Evolutionary conservation across 2,797 vertebrate genomes (phyloP).

Genomic region (Okamejei kenojei): DNA sequence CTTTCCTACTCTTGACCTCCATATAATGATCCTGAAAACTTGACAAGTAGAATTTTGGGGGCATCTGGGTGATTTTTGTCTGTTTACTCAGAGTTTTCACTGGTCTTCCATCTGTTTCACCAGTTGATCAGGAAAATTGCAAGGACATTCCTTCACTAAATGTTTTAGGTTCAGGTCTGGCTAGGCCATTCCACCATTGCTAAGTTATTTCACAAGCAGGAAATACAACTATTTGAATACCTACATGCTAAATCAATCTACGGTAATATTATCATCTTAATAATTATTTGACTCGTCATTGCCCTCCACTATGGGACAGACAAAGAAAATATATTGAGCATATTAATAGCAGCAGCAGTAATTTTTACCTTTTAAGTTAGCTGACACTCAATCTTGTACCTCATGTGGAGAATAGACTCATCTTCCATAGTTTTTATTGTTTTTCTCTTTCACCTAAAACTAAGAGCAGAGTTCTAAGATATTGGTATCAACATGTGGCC

Average conservation of each 20-base stretch:
- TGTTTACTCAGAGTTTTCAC: not conserved
- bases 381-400: not conserved
- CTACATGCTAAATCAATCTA: not conserved
- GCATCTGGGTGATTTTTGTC: no score
- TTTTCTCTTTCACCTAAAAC: not conserved
- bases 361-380: not conserved
- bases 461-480: not conserved
- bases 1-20: not conserved
- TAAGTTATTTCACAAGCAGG: not conserved
- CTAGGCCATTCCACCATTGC: not conserved
- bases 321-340: not conserved
- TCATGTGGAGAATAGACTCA: not conserved
- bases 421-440: not conserved
- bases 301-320: not conserved
- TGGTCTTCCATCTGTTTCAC: not conserved
- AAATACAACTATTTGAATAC: not conserved
- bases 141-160: not conserved
- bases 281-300: not conserved
- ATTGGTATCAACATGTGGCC: not conserved
- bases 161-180: not conserved
- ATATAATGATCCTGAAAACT: not conserved
- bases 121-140: not conserved
- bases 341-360: not conserved
- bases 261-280: not conserved
- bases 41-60: not conserved